phyloP scores from a whole-genome alignment of 1,140 invertebrate genomes.

The Contarinia nasturtii region DNA sequence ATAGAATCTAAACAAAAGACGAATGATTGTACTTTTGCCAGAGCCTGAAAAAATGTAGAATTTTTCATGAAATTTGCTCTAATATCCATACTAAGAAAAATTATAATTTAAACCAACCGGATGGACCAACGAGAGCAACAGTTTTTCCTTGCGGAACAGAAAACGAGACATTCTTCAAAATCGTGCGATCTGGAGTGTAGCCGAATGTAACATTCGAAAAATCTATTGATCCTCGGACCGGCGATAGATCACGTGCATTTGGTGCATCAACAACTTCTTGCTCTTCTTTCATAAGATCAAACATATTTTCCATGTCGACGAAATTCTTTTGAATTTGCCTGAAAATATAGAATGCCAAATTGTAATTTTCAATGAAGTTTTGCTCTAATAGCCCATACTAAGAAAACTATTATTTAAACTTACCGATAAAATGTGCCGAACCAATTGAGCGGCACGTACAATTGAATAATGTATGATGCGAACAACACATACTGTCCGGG shows the following conservation, averaged over 20 bases:
- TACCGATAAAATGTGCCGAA: constrained; percentile 96
- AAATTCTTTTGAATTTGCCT: constrained; percentile 94
- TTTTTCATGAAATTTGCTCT: too few relatives aligned
- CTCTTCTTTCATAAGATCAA: constrained; percentile 74
- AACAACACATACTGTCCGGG: constrained; percentile 92
- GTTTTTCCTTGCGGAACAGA: constrained; percentile 74
- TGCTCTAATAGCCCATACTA: too few relatives aligned
- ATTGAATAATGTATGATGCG: constrained; percentile 82
- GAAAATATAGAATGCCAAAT: constrained; percentile 9
- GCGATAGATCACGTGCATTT: constrained; percentile 47
- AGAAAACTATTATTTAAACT: not conserved
- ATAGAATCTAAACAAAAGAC: constrained; percentile 88
- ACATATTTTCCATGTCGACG: constrained; percentile 99
- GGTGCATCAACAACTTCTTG: constrained; percentile 71
- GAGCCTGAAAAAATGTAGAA: too few relatives aligned
- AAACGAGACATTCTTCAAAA: constrained; percentile 75
- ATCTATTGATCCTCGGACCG: constrained; percentile 62
- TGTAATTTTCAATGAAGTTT: not conserved
- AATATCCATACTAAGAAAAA: too few relatives aligned
- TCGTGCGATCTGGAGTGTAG: constrained; percentile 61
- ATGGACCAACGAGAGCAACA: constrained; percentile 61
- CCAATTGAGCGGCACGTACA: constrained; percentile 93
- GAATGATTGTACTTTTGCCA: constrained; percentile 87
- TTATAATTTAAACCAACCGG: too few relatives aligned
- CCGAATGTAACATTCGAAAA: constrained; percentile 79